A percentile compares a stretch with the other conserved stretches of the same genome.
Evolutionary conservation across 1,140 invertebrate species (phyloP).

Genomic region (Elymnias hypermnestra): DNA sequence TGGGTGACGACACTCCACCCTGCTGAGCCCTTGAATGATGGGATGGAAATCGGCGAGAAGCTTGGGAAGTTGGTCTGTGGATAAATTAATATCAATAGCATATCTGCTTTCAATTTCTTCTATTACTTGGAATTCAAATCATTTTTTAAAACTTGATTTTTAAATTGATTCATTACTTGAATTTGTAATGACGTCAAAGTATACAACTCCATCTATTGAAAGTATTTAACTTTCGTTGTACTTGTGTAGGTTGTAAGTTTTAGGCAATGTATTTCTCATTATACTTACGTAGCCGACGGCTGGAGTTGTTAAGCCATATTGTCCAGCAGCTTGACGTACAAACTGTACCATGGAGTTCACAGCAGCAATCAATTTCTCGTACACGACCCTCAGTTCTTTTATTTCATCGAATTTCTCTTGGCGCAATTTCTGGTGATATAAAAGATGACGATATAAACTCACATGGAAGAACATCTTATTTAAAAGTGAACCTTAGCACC

Average conservation of each 20-base stretch:
- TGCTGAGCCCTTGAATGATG: constrained; percentile 32
- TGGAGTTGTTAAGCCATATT: constrained; percentile 29
- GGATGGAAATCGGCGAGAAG: constrained; percentile 20
- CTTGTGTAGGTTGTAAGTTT: no score
- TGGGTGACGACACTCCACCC: constrained; percentile 78
- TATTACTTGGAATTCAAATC: no score
- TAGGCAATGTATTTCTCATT: no score
- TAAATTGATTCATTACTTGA: no score
- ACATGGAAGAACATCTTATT: no score
- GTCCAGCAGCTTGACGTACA: constrained; percentile 33
- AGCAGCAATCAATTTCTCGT: constrained; percentile 68
- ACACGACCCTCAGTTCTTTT: constrained; percentile 76
- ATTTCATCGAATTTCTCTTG: constrained; percentile 76
- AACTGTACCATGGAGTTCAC: constrained; percentile 67
- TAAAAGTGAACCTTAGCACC: no score
- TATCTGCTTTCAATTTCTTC: no score
- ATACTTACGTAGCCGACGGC: constrained; percentile 33
- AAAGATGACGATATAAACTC: background rate
- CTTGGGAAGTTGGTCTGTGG: constrained; percentile 30
- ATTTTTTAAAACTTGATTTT: no score
- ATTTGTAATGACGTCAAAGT: no score
- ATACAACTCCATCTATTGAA: no score
- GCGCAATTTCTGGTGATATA: constrained; percentile 65
- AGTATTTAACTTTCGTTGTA: no score
- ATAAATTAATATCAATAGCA: no score